Conservation (phyloP, 1,140 invertebrate genomes). For the Brachionus rubens region DNA sequence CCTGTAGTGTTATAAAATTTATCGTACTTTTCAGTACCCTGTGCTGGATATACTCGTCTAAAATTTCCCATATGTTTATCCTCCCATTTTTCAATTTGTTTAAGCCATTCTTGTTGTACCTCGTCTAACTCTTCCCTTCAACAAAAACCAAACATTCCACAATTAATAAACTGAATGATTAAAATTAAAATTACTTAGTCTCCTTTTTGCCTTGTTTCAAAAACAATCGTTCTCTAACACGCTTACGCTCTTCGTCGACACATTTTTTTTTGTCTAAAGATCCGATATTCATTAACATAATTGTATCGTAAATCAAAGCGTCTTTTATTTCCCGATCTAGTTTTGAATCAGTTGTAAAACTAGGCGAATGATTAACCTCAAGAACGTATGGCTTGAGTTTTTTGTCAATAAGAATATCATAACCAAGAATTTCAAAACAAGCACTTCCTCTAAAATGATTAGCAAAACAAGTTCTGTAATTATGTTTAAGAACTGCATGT, state of each 20-base stretch:
- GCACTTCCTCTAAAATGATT: slow-evolving; percentile 76
- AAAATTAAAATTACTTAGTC: slow-evolving; percentile 52
- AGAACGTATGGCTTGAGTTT: slow-evolving; percentile 78
- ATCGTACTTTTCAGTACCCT: slow-evolving; percentile 65
- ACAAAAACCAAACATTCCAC: slow-evolving; percentile 11
- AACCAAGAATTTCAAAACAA: slow-evolving; percentile 83
- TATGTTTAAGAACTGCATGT: slow-evolving; percentile 78
- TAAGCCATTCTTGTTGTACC: slow-evolving; percentile 55
- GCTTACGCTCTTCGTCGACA: slow-evolving; percentile 64
- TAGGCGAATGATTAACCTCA: slow-evolving; percentile 86
- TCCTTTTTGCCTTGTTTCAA: slow-evolving; percentile 57
- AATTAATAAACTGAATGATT: background rate
- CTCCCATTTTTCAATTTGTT: slow-evolving; percentile 72
- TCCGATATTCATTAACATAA: slow-evolving; percentile 76
- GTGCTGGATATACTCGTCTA: slow-evolving; percentile 64
- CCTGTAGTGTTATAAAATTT: slow-evolving; percentile 72
- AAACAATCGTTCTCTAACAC: slow-evolving; percentile 60
- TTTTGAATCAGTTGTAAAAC: slow-evolving; percentile 78
- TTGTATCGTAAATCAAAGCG: slow-evolving; percentile 73
- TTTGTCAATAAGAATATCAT: slow-evolving; percentile 79
- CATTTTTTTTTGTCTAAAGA: slow-evolving; percentile 73
- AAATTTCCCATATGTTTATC: slow-evolving; percentile 73
- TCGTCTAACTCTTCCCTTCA: slow-evolving; percentile 58
- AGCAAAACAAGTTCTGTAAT: slow-evolving; percentile 80
- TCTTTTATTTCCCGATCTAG: slow-evolving; percentile 81